Base-by-base conservation (phyloP, 53 echinoderm and acorn worm genomes). In the Echinometra lucunter region DNA sequence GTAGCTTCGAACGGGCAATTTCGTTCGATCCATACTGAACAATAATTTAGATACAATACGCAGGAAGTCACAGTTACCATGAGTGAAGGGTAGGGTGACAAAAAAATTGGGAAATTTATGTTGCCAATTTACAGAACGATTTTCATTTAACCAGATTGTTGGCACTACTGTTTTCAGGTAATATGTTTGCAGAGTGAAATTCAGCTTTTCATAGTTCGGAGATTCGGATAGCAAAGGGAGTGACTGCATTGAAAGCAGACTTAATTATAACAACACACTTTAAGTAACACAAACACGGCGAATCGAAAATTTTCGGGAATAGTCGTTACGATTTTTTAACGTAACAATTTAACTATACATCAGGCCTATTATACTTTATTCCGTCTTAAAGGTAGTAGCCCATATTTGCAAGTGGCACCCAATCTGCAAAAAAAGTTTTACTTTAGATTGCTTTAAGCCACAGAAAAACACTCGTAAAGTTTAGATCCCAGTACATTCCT, bases 41-140 rank as follows among this genome's bases (percentile, higher is more conserved):
- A 45, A 85, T 83, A 53, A n/a, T n/a, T 85, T 85, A 45, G 85
- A 12, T 49, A 28, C 85, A 47, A 85, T 85, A n/a, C 28, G 85
- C 49, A n/a, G 45, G 45, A 49, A 85, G 85, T 85, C 85, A 45
- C 30, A 47, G 49, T 85, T 85, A 85, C 10, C 85, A 28, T 10
- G 30, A 85, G n/a, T 85, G 45, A 85, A 85, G 85, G 85, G 7
- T 85, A 49, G 11, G 47, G 27, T 11, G 2, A 44, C 2, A 42
- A 30, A 7, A 6, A 81, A 38, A 40, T 1, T n/a, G 47, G 28
- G 2, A n/a, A 83, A 32, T 5, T 8, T 44, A 28, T 85, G 53
- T 25, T 53, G 49, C 85, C 85, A 49, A 85, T 28, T 85, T 10
- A 30, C 47, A 28, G 49, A 85, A 25, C 85, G 78, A 11, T 69